A percentile compares a stretch with the other conserved stretches of the same genome.
Evolutionary conservation across 1,140 invertebrate genomes (phyloP).

Genomic region (Hylaeus anthracinus): DNA sequence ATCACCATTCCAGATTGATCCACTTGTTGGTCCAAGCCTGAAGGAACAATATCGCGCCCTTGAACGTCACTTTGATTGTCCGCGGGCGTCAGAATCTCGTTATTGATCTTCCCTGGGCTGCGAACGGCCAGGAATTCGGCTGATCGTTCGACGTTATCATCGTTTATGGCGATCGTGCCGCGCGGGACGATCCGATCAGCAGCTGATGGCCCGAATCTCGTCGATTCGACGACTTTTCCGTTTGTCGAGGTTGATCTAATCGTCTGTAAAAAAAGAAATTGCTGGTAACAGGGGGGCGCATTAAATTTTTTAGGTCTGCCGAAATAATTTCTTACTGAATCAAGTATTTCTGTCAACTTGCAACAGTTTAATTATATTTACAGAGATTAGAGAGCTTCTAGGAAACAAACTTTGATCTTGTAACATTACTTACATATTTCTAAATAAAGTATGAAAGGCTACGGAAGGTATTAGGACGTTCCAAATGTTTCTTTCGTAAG

Average conservation of each 20-base stretch:
- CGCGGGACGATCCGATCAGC: not conserved
- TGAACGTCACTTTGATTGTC: not conserved
- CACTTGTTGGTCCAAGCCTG: constrained; percentile 20
- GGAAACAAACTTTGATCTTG: too few species aligned
- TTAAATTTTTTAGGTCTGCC: too few species aligned
- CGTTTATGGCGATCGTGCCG: not conserved
- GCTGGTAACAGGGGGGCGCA: too few species aligned
- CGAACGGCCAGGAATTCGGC: not conserved
- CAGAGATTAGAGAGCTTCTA: too few species aligned
- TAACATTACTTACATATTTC: too few species aligned
- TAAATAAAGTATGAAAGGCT: too few species aligned
- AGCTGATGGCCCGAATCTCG: not conserved
- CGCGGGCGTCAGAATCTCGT: not conserved
- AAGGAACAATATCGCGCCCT: too few species aligned
- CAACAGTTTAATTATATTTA: too few species aligned
- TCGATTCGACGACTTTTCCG: not conserved
- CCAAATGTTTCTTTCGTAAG: too few species aligned
- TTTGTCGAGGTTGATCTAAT: not conserved
- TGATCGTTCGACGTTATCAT: not conserved
- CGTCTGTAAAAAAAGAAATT: not conserved
- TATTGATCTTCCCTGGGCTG: not conserved
- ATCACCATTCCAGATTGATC: constrained; percentile 38
- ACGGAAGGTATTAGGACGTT: too few species aligned
- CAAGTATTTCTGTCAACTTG: too few species aligned
- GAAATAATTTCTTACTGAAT: too few species aligned